Conservation (phyloP, 1,140 invertebrate species). For the Wasmannia auropunctata region DNA sequence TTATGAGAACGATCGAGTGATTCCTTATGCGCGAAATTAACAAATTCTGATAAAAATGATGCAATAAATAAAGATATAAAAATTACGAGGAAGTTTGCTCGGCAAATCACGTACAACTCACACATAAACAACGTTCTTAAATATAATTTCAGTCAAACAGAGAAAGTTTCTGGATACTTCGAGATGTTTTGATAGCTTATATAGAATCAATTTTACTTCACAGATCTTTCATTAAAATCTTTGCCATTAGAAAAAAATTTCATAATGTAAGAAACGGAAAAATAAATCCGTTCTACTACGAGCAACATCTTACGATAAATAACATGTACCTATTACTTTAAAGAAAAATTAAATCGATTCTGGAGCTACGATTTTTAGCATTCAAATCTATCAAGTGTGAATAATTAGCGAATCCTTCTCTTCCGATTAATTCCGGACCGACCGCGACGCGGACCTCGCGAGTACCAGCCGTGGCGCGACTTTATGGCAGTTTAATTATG, state of each 20-base stretch:
- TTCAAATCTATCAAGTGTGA: background rate
- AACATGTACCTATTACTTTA: no score
- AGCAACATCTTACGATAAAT: no score
- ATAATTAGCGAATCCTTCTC: conserved; percentile 6
- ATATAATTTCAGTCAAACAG: background rate
- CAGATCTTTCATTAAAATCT: background rate
- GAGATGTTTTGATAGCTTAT: background rate
- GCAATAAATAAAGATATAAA: background rate
- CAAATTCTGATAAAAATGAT: background rate
- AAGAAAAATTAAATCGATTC: no score
- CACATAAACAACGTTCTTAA: background rate
- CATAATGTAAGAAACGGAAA: background rate
- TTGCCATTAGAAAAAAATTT: background rate
- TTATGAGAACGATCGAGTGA: background rate
- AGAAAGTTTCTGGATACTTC: background rate
- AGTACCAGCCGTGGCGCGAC: conserved; percentile 56
- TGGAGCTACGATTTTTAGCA: background rate
- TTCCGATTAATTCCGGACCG: background rate
- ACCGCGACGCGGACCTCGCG: background rate
- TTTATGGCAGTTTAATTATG: conserved; percentile 77
- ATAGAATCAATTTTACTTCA: background rate
- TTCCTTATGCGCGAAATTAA: background rate
- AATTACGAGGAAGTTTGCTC: background rate
- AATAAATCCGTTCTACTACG: background rate
- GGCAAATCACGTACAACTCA: background rate